Conservation (phyloP, 2,113 vertebrate species). For the Brienomyrus longianalis region DNA sequence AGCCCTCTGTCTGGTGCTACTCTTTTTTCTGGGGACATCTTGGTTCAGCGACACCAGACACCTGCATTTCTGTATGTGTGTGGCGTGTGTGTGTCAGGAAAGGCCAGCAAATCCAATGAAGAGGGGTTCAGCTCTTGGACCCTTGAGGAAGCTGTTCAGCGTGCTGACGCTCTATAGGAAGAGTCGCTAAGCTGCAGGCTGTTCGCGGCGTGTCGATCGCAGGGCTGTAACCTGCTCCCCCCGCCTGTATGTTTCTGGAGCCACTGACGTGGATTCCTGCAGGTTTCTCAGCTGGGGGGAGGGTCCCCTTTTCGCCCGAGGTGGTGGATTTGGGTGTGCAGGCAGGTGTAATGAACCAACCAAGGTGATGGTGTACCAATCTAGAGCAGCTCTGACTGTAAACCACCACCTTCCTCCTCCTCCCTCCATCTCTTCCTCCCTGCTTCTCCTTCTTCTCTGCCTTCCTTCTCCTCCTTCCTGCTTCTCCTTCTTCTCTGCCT, state of each 20-base stretch:
- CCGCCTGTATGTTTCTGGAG: neutral
- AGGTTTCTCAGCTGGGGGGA: no score
- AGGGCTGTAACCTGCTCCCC: neutral
- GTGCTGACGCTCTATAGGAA: neutral
- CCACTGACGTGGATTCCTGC: neutral
- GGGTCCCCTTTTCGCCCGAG: neutral
- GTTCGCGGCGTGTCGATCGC: neutral
- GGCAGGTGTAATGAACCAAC: neutral
- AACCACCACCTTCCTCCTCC: no score
- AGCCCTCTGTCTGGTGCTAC: slow-evolving; percentile 43
- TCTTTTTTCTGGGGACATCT: slow-evolving; percentile 49
- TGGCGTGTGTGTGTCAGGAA: neutral
- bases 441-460: no score
- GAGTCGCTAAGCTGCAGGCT: neutral
- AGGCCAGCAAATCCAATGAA: neutral
- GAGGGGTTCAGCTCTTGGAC: neutral
- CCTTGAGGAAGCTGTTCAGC: neutral
- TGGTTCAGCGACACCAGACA: slow-evolving; percentile 35
- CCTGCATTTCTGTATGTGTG: neutral
- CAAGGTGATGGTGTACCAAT: neutral
- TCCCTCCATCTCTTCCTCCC: no score
- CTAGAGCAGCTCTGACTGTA: slow-evolving; percentile 14
- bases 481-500: no score
- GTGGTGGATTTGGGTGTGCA: neutral
- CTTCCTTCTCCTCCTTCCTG: no score